Percentiles rank a stretch among this genome's conserved stretches.
Conservation (phyloP, 2,797 vertebrate genomes). For the Danio tinwini region DNA sequence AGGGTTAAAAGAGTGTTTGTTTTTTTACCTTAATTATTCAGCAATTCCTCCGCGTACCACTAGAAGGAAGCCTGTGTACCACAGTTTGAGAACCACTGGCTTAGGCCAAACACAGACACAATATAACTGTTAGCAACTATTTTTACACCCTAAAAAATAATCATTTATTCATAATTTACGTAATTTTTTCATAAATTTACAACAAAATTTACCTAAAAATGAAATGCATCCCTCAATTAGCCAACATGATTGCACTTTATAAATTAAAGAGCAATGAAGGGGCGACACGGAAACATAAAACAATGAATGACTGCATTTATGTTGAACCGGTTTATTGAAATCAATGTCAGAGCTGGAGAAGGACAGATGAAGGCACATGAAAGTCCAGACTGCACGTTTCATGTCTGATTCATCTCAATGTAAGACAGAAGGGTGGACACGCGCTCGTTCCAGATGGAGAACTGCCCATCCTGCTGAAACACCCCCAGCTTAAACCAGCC, state of each 20-base stretch:
- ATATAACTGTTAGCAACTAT: too few species aligned
- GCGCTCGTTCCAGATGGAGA: background rate
- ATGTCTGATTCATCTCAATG: slow-evolving; percentile 39
- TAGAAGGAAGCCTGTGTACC: too few species aligned
- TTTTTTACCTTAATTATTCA: too few species aligned
- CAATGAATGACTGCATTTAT: slow-evolving; percentile 75
- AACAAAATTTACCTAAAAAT: background rate
- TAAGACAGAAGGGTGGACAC: background rate
- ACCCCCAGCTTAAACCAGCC: too few species aligned
- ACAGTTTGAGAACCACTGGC: too few species aligned
- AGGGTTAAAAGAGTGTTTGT: too few species aligned
- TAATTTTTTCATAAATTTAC: background rate
- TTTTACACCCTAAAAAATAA: background rate
- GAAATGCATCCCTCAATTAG: background rate
- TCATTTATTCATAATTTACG: background rate
- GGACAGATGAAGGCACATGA: slow-evolving; percentile 80
- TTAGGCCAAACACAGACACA: too few species aligned
- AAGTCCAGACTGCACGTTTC: slow-evolving; percentile 43
- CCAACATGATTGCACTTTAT: background rate
- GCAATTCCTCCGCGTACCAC: too few species aligned
- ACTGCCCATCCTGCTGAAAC: background rate
- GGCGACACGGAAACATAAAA: slow-evolving; percentile 64
- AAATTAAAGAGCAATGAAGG: slow-evolving; percentile 36
- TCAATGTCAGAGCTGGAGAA: slow-evolving; percentile 67
- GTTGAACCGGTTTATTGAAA: slow-evolving; percentile 81